Conservation (phyloP, 2,888 invertebrate species). For the Cheilosia impressa region DNA sequence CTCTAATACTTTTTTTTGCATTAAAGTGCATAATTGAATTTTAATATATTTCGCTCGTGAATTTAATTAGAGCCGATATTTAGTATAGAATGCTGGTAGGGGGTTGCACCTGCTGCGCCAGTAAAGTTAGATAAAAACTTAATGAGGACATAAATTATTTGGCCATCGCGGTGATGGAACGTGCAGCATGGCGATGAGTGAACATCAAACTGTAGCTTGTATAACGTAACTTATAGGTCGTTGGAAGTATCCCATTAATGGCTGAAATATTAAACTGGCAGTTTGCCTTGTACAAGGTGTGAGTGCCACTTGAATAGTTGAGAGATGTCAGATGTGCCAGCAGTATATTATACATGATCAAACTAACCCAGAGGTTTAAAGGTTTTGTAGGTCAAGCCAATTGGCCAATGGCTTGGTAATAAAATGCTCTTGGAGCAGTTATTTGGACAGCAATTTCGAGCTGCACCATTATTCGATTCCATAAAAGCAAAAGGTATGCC, state of each 20-base stretch:
- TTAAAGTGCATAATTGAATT: constrained; percentile 60
- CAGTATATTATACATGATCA: background rate
- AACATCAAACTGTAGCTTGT: no score
- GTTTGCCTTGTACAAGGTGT: background rate
- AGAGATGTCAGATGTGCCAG: background rate
- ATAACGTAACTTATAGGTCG: no score
- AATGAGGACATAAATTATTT: constrained; percentile 63
- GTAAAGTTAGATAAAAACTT: constrained; percentile 61
- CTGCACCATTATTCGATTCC: no score
- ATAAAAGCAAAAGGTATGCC: no score
- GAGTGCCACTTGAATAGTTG: background rate
- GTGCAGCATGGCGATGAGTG: no score
- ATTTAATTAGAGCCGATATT: constrained; percentile 37
- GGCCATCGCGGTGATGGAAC: constrained; percentile 6
- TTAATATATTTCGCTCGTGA: constrained; percentile 46
- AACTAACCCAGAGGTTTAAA: background rate
- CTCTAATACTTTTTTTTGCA: background rate
- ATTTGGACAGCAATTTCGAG: no score
- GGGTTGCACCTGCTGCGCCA: constrained; percentile 39
- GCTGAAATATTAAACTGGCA: background rate
- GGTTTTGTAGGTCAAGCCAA: background rate
- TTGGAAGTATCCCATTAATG: background rate
- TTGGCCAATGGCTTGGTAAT: background rate
- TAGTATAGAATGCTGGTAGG: constrained; percentile 8
- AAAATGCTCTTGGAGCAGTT: no score